phyloP scores from a whole-genome alignment of 1,140 invertebrate genomes.

The Propsilocerus akamusi region DNA sequence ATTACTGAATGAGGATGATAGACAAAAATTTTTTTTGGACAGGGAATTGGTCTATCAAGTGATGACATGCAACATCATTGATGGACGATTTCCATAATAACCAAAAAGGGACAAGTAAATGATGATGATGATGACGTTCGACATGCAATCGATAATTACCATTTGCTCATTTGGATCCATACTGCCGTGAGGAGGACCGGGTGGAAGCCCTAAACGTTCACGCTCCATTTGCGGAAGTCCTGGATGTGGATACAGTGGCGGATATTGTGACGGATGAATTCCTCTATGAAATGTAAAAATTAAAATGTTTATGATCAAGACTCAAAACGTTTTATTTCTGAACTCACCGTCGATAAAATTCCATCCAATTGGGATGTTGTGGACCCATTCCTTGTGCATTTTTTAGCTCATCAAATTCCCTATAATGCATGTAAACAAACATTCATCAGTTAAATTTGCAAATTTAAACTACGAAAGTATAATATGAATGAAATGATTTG shows the following conservation, averaged over 20 bases:
- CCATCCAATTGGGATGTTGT: conserved; percentile 79
- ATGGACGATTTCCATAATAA: not conserved
- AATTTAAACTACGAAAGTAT: not conserved
- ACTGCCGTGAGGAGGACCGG: conserved; percentile 34
- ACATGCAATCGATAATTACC: conserved; percentile 26
- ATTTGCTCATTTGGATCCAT: conserved; percentile 34
- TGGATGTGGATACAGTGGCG: conserved; percentile 35
- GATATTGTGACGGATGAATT: conserved; percentile 35
- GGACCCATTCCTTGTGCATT: conserved; percentile 40
- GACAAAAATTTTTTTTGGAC: too few relatives aligned
- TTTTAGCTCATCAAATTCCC: conserved; percentile 64
- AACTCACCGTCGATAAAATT: conserved; percentile 55
- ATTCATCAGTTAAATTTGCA: not conserved
- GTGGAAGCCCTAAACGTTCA: conserved; percentile 63
- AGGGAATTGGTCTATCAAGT: too few relatives aligned
- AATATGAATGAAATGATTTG: conserved; percentile 1
- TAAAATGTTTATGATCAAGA: not conserved
- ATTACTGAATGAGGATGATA: not conserved
- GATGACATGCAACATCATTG: not conserved
- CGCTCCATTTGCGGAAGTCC: conserved; percentile 66
- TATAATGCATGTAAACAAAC: conserved; percentile 42
- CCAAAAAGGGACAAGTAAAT: not conserved
- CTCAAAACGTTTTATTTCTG: not conserved
- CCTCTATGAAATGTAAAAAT: conserved; percentile 24
- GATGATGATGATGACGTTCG: conserved; percentile 48